phyloP scores from a whole-genome alignment of 2,113 vertebrate species.

The Romanogobio albipinnatus region DNA sequence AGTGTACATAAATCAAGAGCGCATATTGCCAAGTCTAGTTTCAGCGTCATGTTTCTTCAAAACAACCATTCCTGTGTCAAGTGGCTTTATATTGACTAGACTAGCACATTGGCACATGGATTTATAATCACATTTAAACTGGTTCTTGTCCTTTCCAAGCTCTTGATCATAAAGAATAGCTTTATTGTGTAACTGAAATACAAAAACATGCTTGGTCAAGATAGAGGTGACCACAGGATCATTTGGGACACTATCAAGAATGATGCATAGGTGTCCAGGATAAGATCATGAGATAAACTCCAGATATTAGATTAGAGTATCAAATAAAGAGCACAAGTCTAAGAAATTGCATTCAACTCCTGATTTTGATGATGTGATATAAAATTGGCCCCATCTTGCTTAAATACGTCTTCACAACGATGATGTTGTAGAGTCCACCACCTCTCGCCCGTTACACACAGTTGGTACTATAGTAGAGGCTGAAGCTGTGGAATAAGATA shows the following conservation, averaged over 20 bases:
- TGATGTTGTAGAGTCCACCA: slow-evolving; percentile 95
- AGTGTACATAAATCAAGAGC: slow-evolving; percentile 20
- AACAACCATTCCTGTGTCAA: neutral
- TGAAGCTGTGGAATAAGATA: slow-evolving; percentile 73
- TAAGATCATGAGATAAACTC: neutral
- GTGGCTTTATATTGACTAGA: slow-evolving; percentile 35
- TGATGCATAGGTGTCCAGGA: neutral
- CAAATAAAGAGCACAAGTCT: slow-evolving; percentile 4
- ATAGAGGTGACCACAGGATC: neutral
- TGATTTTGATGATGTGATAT: neutral
- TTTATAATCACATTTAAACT: slow-evolving; percentile 52
- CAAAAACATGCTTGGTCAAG: slow-evolving; percentile 40
- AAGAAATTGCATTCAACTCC: neutral
- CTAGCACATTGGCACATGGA: slow-evolving; percentile 35
- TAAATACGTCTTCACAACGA: slow-evolving; percentile 82
- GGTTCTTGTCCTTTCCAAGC: neutral
- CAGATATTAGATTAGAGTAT: neutral
- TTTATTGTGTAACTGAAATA: slow-evolving; percentile 31
- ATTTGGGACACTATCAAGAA: neutral
- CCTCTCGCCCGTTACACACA: slow-evolving; percentile 94
- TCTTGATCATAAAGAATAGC: slow-evolving; percentile 17
- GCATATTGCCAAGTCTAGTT: neutral
- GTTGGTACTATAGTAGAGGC: slow-evolving; percentile 88
- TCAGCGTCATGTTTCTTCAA: neutral
- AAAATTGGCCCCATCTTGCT: slow-evolving; percentile 11